These are phyloP conservation scores for Abscondita cerata DNA, from an alignment of 2,888 invertebrate species.

Conservation along the genomic window DNA sequence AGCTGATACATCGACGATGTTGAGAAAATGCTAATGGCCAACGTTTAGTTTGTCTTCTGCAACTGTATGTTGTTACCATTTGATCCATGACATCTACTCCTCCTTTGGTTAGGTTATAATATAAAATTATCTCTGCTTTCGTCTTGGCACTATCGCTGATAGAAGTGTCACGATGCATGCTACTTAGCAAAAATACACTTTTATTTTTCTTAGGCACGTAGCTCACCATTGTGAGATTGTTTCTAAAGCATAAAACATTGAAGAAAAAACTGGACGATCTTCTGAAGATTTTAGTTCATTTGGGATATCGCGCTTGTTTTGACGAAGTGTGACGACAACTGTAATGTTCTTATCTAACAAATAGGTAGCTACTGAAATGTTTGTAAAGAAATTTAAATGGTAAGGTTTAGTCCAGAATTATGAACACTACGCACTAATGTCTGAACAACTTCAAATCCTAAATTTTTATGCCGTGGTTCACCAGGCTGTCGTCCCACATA, in stretches of 20 bases:
- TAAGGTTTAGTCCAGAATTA: background rate
- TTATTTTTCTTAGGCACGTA: background rate
- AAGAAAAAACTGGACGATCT: constrained; percentile 1
- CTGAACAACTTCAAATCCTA: background rate
- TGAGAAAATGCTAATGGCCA: background rate
- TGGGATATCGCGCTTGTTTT: background rate
- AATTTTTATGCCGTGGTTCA: background rate
- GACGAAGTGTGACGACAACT: background rate
- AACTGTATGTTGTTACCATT: too few species aligned
- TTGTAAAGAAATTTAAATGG: background rate
- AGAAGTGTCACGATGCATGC: too few species aligned
- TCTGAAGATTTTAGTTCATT: background rate
- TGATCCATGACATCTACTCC: too few species aligned
- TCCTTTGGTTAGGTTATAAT: too few species aligned
- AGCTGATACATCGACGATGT: too few species aligned
- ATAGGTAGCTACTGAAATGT: background rate
- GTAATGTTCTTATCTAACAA: background rate
- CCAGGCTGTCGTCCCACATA: background rate
- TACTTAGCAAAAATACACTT: too few species aligned
- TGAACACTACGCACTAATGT: background rate
- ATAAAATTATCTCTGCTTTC: too few species aligned
- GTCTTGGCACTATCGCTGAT: too few species aligned
- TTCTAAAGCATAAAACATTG: background rate
- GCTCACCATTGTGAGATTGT: background rate
- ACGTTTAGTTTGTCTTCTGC: background rate